Base-by-base conservation (phyloP, 2,797 vertebrate genomes). In the Chaunax sp. region DNA sequence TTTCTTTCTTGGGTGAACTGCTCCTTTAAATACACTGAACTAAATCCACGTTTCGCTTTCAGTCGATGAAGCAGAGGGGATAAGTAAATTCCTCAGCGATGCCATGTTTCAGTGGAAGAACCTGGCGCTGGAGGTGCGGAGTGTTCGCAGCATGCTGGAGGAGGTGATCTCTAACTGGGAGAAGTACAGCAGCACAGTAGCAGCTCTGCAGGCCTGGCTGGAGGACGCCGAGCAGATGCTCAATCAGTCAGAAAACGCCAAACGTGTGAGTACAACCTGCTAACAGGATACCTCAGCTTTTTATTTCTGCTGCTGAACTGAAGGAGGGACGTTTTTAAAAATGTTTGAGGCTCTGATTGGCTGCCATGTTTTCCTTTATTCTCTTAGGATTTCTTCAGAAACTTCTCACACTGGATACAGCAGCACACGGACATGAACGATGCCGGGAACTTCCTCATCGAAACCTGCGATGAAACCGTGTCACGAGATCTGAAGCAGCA, bases 371-470 rank as follows among this genome's bases (percentile, higher is more conserved):
- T 57, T 26, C 16, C 15, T 30, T 51, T 45, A 78, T 86, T 66
- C 4, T 73, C 51, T 40, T 54, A 99, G 98, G 97, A 98, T 70
- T 99, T 99, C 78, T 99, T 98, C 82, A 89, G 97, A 33, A 97
- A 98, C 75, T 93, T 99, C 59, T 96, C 97, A 56, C 95, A 98
- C 64, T 97, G 98, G 97, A 98, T 99, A 64, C 96, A 98, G 77
- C 97, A 99, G 75, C 98, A 99, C 81, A 95, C 95, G 76, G 94
- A 95, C 80, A 99, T 99, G 98, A 99, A 99, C 1, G 98, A 99
- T 50, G 95, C 98, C 2, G 98, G 98, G 49, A 99, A 99, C 91
- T 99, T 99, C 80, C 95, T 99, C 2, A 99, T 99, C 10, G 98
- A 99, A 89, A 98, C 98, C 0, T 99, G 97, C 11, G 96, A 99